These are phyloP conservation scores for Cataglyphis cursor DNA, from an alignment of 2,888 invertebrate genomes.

Conservation along the genomic window DNA sequence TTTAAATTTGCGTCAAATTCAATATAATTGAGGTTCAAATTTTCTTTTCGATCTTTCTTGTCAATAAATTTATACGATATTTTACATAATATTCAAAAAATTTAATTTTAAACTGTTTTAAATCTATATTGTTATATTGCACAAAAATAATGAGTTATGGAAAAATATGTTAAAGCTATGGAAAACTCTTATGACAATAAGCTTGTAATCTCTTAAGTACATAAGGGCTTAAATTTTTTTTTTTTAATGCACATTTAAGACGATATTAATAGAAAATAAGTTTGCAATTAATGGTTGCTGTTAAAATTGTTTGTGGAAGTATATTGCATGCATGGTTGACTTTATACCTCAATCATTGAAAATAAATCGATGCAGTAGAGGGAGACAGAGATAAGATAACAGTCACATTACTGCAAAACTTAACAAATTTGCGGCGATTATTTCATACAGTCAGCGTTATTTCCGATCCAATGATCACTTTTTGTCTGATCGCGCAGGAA, in stretches of 20 bases:
- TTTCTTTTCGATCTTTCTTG: neutral
- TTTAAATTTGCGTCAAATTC: neutral
- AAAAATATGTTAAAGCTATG: neutral
- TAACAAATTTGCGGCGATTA: constrained; percentile 13
- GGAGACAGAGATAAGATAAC: constrained; percentile 53
- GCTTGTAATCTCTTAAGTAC: neutral
- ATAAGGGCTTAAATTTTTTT: neutral
- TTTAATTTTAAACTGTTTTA: neutral
- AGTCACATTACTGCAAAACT: constrained; percentile 13
- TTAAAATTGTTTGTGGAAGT: neutral
- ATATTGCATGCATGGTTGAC: neutral
- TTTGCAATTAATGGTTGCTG: neutral
- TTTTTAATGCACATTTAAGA: neutral
- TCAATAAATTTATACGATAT: neutral
- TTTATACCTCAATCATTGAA: neutral
- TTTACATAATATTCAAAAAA: neutral
- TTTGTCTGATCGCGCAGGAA: constrained; percentile 72
- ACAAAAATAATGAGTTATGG: neutral
- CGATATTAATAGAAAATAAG: neutral
- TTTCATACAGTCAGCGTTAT: constrained; percentile 15
- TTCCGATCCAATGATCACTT: neutral
- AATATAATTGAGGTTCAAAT: neutral
- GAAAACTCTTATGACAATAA: constrained; percentile 4
- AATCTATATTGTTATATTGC: neutral
- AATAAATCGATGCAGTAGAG: constrained; percentile 17